Conservation (phyloP, 2,888 invertebrate species). For the Epirrita christyi region DNA sequence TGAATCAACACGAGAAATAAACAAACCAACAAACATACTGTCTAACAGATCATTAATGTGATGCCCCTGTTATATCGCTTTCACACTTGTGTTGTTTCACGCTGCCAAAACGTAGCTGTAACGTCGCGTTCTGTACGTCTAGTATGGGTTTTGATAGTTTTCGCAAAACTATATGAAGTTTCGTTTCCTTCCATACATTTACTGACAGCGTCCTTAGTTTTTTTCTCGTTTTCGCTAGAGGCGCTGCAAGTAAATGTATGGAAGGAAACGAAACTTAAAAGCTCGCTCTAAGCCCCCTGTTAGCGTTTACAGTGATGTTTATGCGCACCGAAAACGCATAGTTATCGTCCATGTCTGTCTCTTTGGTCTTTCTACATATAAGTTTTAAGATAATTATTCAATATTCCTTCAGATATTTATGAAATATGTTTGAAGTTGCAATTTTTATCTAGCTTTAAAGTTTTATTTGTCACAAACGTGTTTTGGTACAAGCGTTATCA, state of each 20-base stretch:
- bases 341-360: not conserved
- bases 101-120: not conserved
- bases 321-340: not conserved
- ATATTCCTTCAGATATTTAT: too few species aligned
- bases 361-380: not conserved
- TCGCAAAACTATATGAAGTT: too few species aligned
- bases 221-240: too few species aligned
- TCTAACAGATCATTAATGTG: not conserved
- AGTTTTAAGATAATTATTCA: too few species aligned
- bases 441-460: too few species aligned
- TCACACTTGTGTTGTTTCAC: conserved; percentile 3
- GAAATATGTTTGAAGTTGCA: too few species aligned
- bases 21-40: conserved; percentile 14
- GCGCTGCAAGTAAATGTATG: too few species aligned
- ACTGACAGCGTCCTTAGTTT: too few species aligned
- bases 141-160: too few species aligned
- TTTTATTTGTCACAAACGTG: not conserved
- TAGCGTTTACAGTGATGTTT: not conserved
- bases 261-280: too few species aligned
- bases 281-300: too few species aligned
- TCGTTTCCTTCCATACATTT: too few species aligned
- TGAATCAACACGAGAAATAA: conserved; percentile 65
- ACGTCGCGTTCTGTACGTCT: not conserved
- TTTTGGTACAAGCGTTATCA: not conserved
- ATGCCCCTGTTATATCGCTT: conserved; percentile 1